Evolutionary conservation across 2,797 vertebrate genomes (phyloP).

Genomic region (Acanthis flammea): DNA sequence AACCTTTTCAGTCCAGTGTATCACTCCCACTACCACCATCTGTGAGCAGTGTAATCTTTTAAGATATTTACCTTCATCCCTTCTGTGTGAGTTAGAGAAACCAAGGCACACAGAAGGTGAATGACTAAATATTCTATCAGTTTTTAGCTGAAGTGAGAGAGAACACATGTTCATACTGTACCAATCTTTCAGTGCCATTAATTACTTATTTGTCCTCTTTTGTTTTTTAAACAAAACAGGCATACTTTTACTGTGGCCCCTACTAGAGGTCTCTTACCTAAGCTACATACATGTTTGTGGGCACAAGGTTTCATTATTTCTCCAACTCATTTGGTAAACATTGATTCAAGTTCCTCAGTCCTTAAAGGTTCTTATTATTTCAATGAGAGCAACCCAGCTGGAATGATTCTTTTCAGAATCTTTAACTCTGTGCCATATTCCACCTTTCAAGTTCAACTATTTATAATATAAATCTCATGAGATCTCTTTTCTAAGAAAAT

Average conservation of each 20-base stretch:
- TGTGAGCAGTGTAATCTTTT: neutral
- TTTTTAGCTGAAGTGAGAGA: neutral
- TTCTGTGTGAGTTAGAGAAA: neutral
- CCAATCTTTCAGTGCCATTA: neutral
- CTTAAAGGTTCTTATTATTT: neutral
- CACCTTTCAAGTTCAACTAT: neutral
- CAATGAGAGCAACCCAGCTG: neutral
- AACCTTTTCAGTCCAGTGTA: neutral
- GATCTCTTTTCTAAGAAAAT: neutral
- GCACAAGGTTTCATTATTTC: neutral
- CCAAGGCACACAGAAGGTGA: neutral
- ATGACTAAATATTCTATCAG: neutral
- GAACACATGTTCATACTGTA: neutral
- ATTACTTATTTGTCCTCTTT: neutral
- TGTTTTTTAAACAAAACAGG: neutral
- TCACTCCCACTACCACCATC: neutral
- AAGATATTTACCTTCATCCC: neutral
- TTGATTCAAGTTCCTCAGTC: neutral
- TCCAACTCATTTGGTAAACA: neutral
- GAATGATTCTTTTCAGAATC: neutral
- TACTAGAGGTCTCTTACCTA: neutral
- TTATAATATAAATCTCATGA: neutral
- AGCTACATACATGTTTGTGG: neutral
- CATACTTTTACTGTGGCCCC: neutral
- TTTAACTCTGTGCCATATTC: neutral